Evolutionary conservation across 2,888 invertebrate genomes (phyloP), one percentile per base, ranked within the genome.

Genomic region (Nomada ferruginata): DNA sequence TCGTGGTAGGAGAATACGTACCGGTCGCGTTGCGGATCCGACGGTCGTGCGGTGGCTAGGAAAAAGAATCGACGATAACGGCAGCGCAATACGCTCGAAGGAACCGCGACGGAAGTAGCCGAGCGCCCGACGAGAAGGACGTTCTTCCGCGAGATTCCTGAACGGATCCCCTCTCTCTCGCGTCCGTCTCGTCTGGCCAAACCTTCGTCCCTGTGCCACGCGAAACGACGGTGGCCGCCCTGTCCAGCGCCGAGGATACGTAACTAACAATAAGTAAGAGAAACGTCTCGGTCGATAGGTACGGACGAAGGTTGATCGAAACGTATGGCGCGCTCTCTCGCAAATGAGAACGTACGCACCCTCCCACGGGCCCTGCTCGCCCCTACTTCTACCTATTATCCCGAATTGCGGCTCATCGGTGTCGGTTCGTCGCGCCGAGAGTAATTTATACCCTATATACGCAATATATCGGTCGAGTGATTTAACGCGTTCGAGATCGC

Each of bases 251-350:
- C 15, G n/a, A 13, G 4, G 5, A 50, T 26, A 2, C 2, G 15
- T 88, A 90, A 89, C 88, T 89, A n/a, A n/a, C n/a, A n/a, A n/a
- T n/a, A n/a, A n/a, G n/a, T n/a, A 90, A 91, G 91, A 91, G 84
- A 85, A 89, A 91, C 89, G 86, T 82, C 84, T 61, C 53, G 64
- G n/a, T 9, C 2, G 57, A 70, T 69, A 53, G 71, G 85, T 82
- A 85, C 57, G 69, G 80, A 80, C 84, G 60, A 64, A 72, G 85
- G 86, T 86, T 90, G 90, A 91, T 91, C 88, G 89, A 84, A 85
- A 91, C 89, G 85, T 91, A 91, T 89, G 76, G 88, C 80, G 88
- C 80, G 65, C 83, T 83, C 81, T 82, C 89, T 81, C 79, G 83
- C 75, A 89, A 90, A 91, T 90, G 86, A 89, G 85, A 86, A 91